These are phyloP conservation scores for Botia kubotai DNA, from an alignment of 2,797 vertebrate genomes.

Conservation along the genomic window DNA sequence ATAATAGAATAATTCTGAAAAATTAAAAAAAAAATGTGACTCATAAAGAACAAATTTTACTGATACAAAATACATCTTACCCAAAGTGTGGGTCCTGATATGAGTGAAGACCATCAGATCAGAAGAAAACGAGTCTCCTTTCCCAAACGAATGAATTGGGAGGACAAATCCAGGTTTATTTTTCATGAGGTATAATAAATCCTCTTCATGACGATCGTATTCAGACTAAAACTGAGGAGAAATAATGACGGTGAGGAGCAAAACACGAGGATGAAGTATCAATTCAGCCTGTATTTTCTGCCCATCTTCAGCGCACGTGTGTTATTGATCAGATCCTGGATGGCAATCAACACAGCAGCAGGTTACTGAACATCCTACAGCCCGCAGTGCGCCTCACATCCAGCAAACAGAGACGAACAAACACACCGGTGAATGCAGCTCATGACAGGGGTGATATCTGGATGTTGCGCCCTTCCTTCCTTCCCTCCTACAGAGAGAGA, in stretches of 20 bases:
- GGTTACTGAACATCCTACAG: constrained; percentile 74
- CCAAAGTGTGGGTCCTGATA: constrained; percentile 80
- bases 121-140: constrained; percentile 75
- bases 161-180: constrained; percentile 58
- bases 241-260: constrained; percentile 61
- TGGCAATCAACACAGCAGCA: constrained; percentile 67
- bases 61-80: constrained; percentile 37
- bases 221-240: constrained; percentile 8
- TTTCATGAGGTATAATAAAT: constrained; percentile 55
- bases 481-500: constrained; percentile 29
- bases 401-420: constrained; percentile 39
- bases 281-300: constrained; percentile 71
- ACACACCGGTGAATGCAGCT: constrained; percentile 33
- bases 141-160: constrained; percentile 72
- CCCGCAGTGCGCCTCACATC: constrained; percentile 68
- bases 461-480: constrained; percentile 49
- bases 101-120: constrained; percentile 84
- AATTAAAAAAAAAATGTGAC: constrained; percentile 86
- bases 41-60: constrained; percentile 74
- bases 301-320: constrained; percentile 69
- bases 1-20: constrained; percentile 64
- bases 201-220: constrained; percentile 11
- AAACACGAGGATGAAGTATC: constrained; percentile 64
- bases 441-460: constrained; percentile 26
- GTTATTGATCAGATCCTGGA: constrained; percentile 54